Evolutionary conservation across 1,140 invertebrate species (phyloP).

Genomic region (Xylocopa sonorina): DNA sequence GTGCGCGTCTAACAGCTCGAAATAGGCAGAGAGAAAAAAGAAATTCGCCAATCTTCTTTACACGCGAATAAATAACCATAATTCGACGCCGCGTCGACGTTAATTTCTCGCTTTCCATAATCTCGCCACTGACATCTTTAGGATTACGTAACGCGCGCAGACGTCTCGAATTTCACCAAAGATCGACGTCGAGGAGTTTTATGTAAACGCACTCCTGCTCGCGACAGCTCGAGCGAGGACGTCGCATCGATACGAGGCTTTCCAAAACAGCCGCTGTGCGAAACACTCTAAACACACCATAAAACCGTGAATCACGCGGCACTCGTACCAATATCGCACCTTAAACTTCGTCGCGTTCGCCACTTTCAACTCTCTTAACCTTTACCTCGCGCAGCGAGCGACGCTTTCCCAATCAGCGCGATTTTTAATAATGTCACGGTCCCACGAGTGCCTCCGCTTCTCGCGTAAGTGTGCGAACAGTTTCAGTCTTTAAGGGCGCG

Average conservation of each 20-base stretch:
- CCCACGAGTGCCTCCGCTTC: no score
- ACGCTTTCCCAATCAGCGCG: no score
- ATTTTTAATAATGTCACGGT: no score
- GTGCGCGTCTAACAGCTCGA: no score
- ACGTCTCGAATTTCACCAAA: constrained; percentile 21
- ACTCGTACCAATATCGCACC: not conserved
- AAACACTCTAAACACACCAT: no score
- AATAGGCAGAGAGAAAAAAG: no score
- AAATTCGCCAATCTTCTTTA: not conserved
- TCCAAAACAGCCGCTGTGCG: not conserved
- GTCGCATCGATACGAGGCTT: not conserved
- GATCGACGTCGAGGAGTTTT: not conserved
- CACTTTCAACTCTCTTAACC: not conserved
- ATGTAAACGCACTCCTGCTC: not conserved
- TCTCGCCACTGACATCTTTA: constrained; percentile 4
- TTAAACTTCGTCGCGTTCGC: not conserved
- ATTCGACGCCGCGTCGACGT: not conserved
- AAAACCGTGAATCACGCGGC: not conserved
- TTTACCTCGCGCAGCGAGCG: no score
- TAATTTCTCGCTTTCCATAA: constrained; percentile 29
- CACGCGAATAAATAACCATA: constrained; percentile 1
- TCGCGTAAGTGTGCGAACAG: no score
- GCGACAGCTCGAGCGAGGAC: not conserved
- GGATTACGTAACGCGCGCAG: not conserved
- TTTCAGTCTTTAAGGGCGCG: not conserved